Evolutionary conservation across 2,888 invertebrate genomes (phyloP).

Genomic region (Tuta absoluta): DNA sequence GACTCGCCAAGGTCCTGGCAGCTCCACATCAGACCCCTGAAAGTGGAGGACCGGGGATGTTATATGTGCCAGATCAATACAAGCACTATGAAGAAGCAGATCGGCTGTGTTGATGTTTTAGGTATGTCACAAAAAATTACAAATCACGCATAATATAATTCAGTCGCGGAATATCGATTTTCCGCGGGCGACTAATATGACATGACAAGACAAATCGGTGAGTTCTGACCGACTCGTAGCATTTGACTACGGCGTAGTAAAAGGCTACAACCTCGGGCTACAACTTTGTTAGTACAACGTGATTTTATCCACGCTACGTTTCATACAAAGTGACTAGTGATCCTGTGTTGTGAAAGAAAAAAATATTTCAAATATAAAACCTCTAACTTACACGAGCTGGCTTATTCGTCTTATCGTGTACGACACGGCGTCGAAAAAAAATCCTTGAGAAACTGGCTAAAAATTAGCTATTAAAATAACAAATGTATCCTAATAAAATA

Average conservation of each 20-base stretch:
- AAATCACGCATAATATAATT: not conserved
- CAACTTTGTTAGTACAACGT: too few species aligned
- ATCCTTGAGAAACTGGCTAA: too few species aligned
- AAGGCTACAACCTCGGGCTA: not conserved
- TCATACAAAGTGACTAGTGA: too few species aligned
- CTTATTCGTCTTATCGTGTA: too few species aligned
- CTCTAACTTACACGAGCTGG: too few species aligned
- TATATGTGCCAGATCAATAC: conserved; percentile 92
- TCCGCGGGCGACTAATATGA: too few species aligned
- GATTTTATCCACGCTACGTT: too few species aligned
- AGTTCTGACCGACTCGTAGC: not conserved
- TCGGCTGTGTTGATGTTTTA: conserved; percentile 89
- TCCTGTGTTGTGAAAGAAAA: too few species aligned
- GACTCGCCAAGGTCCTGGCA: conserved; percentile 88
- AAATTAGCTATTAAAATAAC: too few species aligned
- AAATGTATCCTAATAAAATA: too few species aligned
- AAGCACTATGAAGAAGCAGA: conserved; percentile 87
- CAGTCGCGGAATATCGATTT: not conserved
- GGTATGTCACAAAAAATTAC: conserved; percentile 81
- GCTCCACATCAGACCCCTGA: conserved; percentile 86
- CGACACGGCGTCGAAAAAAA: too few species aligned
- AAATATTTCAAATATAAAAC: too few species aligned
- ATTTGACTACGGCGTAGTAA: not conserved
- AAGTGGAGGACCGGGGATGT: conserved; percentile 87
- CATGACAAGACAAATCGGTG: not conserved